Percentiles rank a stretch among this genome's conserved stretches.
Conservation (phyloP, 2,888 invertebrate species). For the Sepiola atlantica region DNA sequence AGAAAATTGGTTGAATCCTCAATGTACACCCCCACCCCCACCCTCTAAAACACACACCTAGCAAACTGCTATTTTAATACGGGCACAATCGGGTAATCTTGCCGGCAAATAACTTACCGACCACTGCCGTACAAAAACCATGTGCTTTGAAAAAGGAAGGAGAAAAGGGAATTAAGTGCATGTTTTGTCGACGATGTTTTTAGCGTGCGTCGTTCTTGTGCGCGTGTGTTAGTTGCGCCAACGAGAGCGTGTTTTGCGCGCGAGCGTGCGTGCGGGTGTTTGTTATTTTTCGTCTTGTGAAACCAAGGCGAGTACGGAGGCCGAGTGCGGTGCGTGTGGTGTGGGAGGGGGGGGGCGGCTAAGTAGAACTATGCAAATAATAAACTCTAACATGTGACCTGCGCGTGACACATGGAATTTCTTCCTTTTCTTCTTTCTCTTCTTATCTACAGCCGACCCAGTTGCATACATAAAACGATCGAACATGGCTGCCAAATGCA, state of each 20-base stretch:
- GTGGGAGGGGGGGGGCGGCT: not conserved
- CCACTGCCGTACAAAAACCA: not conserved
- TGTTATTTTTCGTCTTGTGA: not conserved
- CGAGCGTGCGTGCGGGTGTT: not conserved
- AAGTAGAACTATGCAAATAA: not conserved
- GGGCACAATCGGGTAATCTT: not conserved
- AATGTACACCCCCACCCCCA: no score
- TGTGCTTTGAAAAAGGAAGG: not conserved
- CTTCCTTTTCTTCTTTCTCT: not conserved
- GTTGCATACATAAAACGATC: conserved; percentile 17
- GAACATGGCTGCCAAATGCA: not conserved
- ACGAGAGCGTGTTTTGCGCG: not conserved
- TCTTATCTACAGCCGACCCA: not conserved
- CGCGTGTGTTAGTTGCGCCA: not conserved
- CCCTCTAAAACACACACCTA: no score
- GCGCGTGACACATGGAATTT: conserved; percentile 32
- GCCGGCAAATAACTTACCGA: not conserved
- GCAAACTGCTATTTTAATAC: not conserved
- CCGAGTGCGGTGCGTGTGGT: not conserved
- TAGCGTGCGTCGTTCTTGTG: not conserved
- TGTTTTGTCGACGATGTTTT: not conserved
- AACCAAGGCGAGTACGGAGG: no score
- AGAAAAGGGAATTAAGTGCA: not conserved
- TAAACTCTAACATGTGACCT: conserved; percentile 18
- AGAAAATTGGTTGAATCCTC: no score